Percentiles rank a stretch among this genome's conserved stretches.
These are phyloP conservation scores for Musca vetustissima DNA, from an alignment of 1,140 invertebrate species.

Conservation along the genomic window DNA sequence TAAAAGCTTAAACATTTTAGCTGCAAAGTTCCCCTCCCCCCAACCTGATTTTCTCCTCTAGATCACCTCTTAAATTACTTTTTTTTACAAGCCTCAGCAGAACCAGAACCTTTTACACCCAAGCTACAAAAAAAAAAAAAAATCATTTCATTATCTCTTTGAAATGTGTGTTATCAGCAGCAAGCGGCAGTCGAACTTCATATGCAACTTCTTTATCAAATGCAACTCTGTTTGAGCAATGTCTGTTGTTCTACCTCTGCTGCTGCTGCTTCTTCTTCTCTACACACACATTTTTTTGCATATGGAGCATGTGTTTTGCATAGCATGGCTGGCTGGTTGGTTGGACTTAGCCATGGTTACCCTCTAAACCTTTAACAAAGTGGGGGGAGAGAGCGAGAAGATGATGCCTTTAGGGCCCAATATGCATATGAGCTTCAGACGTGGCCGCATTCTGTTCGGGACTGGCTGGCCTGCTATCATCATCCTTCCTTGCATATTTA, in stretches of 20 bases:
- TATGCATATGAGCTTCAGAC: slow-evolving; percentile 7
- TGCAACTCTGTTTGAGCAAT: slow-evolving; percentile 14
- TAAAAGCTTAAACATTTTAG: slow-evolving; percentile 20
- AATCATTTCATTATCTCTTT: slow-evolving; percentile 12
- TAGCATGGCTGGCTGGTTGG: too few relatives aligned
- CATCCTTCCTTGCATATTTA: slow-evolving; percentile 9
- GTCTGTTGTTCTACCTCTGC: not conserved
- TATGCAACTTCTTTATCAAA: not conserved
- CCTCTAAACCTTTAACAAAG: not conserved
- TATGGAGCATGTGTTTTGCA: too few relatives aligned
- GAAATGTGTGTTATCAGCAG: slow-evolving; percentile 14
- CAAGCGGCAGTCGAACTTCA: not conserved
- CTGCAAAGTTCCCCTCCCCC: too few relatives aligned
- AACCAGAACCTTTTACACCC: too few relatives aligned
- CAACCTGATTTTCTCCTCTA: too few relatives aligned
- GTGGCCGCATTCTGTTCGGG: too few relatives aligned
- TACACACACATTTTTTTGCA: not conserved
- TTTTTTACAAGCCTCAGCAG: too few relatives aligned
- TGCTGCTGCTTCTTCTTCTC: not conserved
- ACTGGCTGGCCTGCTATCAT: too few relatives aligned
- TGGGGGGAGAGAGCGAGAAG: not conserved
- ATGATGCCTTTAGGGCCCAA: slow-evolving; percentile 16
- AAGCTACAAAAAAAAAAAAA: too few relatives aligned
- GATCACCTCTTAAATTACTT: too few relatives aligned
- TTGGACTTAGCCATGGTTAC: slow-evolving; percentile 13